Conservation (phyloP, 2,113 vertebrate species). For the Pseudorectes ferrugineus region DNA sequence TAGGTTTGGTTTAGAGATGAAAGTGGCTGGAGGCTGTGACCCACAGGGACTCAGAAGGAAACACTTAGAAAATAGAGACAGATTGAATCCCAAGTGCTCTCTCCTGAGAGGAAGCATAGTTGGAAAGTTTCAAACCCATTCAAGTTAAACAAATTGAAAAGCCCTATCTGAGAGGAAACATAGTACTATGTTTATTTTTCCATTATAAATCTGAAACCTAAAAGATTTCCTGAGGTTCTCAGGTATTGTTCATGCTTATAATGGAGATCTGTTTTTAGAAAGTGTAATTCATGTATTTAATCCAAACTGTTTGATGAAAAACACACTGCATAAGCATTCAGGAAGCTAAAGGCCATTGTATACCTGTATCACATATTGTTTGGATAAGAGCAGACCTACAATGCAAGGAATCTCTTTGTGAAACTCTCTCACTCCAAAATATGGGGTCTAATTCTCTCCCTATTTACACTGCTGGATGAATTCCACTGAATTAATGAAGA, state of each 20-base stretch:
- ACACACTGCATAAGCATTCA: constrained; percentile 33
- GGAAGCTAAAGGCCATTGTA: constrained; percentile 34
- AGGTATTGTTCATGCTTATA: constrained; percentile 58
- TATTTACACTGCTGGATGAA: neutral
- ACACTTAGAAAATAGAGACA: constrained; percentile 42
- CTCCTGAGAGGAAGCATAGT: constrained; percentile 35
- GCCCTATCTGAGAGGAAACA: constrained; percentile 67
- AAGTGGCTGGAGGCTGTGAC: constrained; percentile 31
- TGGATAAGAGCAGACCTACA: constrained; percentile 44
- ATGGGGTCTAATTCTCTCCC: neutral
- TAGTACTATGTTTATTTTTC: constrained; percentile 68
- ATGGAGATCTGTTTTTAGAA: constrained; percentile 62
- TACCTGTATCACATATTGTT: constrained; percentile 49
- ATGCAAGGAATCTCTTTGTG: neutral
- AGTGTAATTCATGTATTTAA: constrained; percentile 47
- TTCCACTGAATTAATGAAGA: constrained; percentile 3
- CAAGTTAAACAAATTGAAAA: constrained; percentile 63
- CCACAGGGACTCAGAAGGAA: constrained; percentile 45
- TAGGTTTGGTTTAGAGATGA: neutral
- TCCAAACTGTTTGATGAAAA: constrained; percentile 60
- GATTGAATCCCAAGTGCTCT: constrained; percentile 40
- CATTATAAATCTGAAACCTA: constrained; percentile 48
- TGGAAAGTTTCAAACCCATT: constrained; percentile 57
- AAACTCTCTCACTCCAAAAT: neutral
- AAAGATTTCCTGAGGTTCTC: constrained; percentile 59